Evolutionary conservation across 2,797 vertebrate genomes (phyloP), one percentile per base, ranked within the genome.

Genomic region (Lycodopsis pacificus): DNA sequence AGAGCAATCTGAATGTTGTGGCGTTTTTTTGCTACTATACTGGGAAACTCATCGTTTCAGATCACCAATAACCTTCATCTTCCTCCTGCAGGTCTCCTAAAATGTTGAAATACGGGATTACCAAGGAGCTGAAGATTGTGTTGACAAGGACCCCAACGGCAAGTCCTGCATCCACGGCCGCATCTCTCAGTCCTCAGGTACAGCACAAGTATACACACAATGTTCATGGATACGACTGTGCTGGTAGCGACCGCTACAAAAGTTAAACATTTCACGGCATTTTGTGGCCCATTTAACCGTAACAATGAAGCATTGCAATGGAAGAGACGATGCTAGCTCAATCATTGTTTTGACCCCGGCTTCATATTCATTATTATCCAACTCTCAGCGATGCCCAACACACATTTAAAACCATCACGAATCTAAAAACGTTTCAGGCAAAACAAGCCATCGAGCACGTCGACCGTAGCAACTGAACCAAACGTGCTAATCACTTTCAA

Each of bases 91-190:
- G 93, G 4, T 87, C 85, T 14, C 59, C 82, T 12, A 34, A 79
- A 62, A 11, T n/a, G 14, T 3, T 81, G 32, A 89, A 73, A 9
- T 71, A 82, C 30, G 61, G 72, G 4, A 63, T 93, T 1, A 83
- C n/a, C 71, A 92, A 82, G 42, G 19, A 88, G 7, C 42, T 92
- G 65, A 78, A 1, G 61, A 14, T 94, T 7, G 7, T 86, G 22
- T 77, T 95, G 65, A 65, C 63, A 2, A 81, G 83, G 76, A 86
- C 77, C 4, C 77, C 73, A 0, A 62, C 42, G 9, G 25, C 53
- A n/a, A 76, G 79, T 56, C 30, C 61, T 10, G 27, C 76, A 7
- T 65, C 85, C 42, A 8, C 22, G 38, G 6, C 51, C 1, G 62
- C 30, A 1, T 58, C 70, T 30, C 34, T 30, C 51, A 69, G 3